Evolutionary conservation across 2,113 vertebrate species (phyloP).

Genomic region (Chrysochloris asiatica): DNA sequence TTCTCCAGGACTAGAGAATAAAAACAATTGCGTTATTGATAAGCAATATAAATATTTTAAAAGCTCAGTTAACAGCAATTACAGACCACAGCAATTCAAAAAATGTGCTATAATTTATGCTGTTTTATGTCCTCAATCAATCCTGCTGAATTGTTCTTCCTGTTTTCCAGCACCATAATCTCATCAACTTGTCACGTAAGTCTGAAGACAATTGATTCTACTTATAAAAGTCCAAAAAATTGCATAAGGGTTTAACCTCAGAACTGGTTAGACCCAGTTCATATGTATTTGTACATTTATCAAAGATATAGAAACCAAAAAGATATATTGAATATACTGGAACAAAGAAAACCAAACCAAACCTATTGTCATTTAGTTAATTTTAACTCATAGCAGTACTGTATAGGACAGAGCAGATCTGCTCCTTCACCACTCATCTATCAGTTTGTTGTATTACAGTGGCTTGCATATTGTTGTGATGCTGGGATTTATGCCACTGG

Average conservation of each 20-base stretch:
- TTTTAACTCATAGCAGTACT: no score
- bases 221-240: background rate
- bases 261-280: background rate
- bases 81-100: conserved; percentile 39
- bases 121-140: conserved; percentile 43
- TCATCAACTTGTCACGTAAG: background rate
- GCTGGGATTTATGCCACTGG: no score
- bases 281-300: background rate
- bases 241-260: background rate
- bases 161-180: background rate
- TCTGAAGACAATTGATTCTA: conserved; percentile 2
- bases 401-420: no score
- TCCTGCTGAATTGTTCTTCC: background rate
- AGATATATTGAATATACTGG: background rate
- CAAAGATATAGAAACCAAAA: background rate
- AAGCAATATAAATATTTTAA: conserved; percentile 58
- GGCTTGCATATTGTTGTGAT: no score
- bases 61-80: conserved; percentile 55
- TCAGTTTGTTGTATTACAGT: no score
- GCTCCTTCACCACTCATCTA: no score
- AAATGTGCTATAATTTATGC: conserved; percentile 28
- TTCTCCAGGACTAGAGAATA: background rate
- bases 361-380: no score
- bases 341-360: background rate
- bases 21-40: conserved; percentile 62